Evolutionary conservation across 2,113 vertebrate species (phyloP), one percentile per base, ranked within the genome.

Genomic region (Centropus bengalensis): DNA sequence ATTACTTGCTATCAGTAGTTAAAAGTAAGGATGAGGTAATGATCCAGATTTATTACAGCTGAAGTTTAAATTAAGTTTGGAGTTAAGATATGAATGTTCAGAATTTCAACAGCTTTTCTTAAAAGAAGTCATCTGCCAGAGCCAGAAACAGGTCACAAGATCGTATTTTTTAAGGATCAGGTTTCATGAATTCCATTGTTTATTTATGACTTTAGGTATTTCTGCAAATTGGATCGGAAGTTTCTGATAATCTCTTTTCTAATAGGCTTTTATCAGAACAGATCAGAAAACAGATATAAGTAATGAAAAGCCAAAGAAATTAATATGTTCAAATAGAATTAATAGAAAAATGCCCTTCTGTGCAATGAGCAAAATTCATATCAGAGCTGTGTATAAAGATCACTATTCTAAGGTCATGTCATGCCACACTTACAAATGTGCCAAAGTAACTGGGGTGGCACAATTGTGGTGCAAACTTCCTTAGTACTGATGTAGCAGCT

Each of bases 91-190:
- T 63, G 67, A 83, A 77, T 19, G 30, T 32, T 70, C 26, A 81
- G 47, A 81, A 88, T 86, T 88, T 88, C 56, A 83, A 30, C 33
- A 71, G 32, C 40, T 81, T 94, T 94, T 88, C 52, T 27, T 58
- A 32, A 58, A 44, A 64, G 33, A 79, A 84, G 21, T 77, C 55
- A 51, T 64, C 47, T 77, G 26, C 40, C 38, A 70, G 42, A 82
- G 71, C 45, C 63, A 88, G 74, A 66, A 93, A 30, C 17, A 38
- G 32, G 73, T 83, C 76, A 63, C 47, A 77, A 45, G 40, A 59
- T 62, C 51, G 21, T 91, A 40, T 80, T 89, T 73, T 74, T 83
- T 83, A 67, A 59, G n/a, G 56, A 21, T 69, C 33, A n/a, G 30
- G 67, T 86, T 82, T 93, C 30, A 30, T 74, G 3, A 74, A 74